Conservation (phyloP, 2,888 invertebrate species). For the Chydorus sphaericus region DNA sequence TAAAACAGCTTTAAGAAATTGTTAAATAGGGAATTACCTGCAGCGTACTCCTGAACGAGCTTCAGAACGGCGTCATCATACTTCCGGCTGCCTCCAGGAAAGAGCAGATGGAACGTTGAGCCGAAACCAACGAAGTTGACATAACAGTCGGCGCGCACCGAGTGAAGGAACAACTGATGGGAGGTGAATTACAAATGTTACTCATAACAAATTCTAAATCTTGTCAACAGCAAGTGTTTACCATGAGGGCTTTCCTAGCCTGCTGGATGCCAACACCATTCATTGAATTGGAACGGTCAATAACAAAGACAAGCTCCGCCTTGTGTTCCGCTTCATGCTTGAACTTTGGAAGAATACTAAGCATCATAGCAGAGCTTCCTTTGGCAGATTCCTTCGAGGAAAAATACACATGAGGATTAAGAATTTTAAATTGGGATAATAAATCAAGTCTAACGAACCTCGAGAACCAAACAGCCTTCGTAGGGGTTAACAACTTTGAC, state of each 20-base stretch:
- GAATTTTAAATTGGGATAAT: too few relatives aligned
- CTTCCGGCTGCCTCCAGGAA: conserved; percentile 21
- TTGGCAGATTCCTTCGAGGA: too few relatives aligned
- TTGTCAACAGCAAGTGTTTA: too few relatives aligned
- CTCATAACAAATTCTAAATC: neutral
- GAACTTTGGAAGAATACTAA: conserved; percentile 32
- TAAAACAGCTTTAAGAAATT: too few relatives aligned
- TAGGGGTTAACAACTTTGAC: too few relatives aligned
- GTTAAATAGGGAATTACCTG: neutral
- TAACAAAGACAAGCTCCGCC: conserved; percentile 25
- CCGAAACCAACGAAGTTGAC: conserved; percentile 33
- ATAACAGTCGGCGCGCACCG: conserved; percentile 25
- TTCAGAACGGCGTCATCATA: conserved; percentile 23
- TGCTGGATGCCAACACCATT: conserved; percentile 22
- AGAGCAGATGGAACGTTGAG: conserved; percentile 21
- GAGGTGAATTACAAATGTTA: neutral
- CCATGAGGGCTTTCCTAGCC: conserved; percentile 24
- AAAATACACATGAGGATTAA: too few relatives aligned
- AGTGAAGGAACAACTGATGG: conserved; percentile 25
- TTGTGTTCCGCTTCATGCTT: conserved; percentile 21
- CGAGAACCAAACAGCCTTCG: too few relatives aligned
- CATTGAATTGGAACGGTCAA: conserved; percentile 32
- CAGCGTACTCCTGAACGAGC: conserved; percentile 18
- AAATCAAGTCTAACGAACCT: too few relatives aligned
- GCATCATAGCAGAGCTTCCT: too few relatives aligned